A percentile compares a stretch with the other conserved stretches of the same genome.
phyloP scores from a whole-genome alignment of 2,113 vertebrate species.

The Periophthalmus modestus region DNA sequence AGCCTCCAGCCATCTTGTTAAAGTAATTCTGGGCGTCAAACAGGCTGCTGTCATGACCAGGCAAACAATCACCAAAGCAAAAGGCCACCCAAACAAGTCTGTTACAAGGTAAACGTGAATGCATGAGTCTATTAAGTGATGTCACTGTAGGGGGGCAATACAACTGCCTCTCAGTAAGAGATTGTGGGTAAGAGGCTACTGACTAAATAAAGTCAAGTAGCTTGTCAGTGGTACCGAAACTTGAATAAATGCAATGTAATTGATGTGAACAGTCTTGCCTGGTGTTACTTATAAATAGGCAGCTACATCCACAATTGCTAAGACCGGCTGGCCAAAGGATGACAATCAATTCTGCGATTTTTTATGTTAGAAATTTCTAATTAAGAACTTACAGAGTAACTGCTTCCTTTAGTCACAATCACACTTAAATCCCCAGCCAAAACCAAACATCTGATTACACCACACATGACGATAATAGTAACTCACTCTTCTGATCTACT shows the following conservation, averaged over 20 bases:
- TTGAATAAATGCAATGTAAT: not conserved
- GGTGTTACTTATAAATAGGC: not conserved
- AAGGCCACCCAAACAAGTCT: not conserved
- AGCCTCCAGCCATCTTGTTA: not conserved
- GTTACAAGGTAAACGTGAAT: not conserved
- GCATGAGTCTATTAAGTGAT: not conserved
- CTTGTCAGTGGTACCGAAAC: not conserved
- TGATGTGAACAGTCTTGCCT: not conserved
- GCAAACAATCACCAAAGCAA: slow-evolving; percentile 12
- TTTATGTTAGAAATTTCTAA: no score
- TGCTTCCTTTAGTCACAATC: no score
- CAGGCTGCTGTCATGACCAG: slow-evolving; percentile 17
- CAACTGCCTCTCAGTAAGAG: not conserved
- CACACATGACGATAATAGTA: no score
- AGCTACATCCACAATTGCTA: not conserved
- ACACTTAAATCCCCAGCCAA: not conserved
- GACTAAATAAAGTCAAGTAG: not conserved
- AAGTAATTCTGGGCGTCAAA: not conserved
- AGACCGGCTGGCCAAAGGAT: not conserved
- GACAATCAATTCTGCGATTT: not conserved
- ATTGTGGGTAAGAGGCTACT: not conserved
- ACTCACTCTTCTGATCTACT: not conserved
- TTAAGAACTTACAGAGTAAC: not conserved
- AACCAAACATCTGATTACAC: not conserved
- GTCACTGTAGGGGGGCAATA: not conserved